Evolutionary conservation across 2,888 invertebrate genomes (phyloP).

Genomic region (Nomada fabriciana): DNA sequence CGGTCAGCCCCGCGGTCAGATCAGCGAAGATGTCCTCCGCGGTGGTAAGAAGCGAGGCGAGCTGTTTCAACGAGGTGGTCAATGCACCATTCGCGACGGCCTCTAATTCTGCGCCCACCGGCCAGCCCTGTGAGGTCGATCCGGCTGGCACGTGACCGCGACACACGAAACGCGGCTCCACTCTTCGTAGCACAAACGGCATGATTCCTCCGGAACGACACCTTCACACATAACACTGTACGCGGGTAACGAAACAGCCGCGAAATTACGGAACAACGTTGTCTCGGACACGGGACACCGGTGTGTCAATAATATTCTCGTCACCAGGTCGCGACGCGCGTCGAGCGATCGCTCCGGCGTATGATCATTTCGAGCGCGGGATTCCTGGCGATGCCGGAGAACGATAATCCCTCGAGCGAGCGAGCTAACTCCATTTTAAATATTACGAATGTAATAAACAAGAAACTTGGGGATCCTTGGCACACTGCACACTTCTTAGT

Average conservation of each 20-base stretch:
- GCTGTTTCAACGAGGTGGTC: slow-evolving; percentile 93
- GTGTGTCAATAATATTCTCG: slow-evolving; percentile 2
- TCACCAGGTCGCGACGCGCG: slow-evolving; percentile 27
- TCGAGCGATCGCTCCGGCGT: slow-evolving; percentile 1
- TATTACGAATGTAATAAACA: neutral
- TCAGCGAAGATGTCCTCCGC: slow-evolving; percentile 95
- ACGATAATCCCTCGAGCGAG: neutral
- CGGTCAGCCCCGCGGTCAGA: slow-evolving; percentile 90
- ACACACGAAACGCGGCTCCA: slow-evolving; percentile 93
- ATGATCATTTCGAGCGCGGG: slow-evolving; percentile 10
- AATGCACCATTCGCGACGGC: slow-evolving; percentile 95
- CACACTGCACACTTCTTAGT: slow-evolving; percentile 36
- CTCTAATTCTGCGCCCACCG: slow-evolving; percentile 93
- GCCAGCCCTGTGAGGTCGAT: slow-evolving; percentile 92
- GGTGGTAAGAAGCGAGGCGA: slow-evolving; percentile 92
- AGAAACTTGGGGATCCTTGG: neutral
- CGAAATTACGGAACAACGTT: neutral
- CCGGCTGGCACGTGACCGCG: slow-evolving; percentile 91
- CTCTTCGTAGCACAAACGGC: slow-evolving; percentile 94
- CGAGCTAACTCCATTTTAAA: slow-evolving; percentile 18
- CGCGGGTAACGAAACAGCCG: neutral
- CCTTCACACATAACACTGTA: slow-evolving; percentile 54
- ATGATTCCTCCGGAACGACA: slow-evolving; percentile 83
- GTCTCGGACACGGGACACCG: slow-evolving; percentile 10
- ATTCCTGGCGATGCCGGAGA: neutral